phyloP scores from a whole-genome alignment of 2,113 vertebrate genomes.

The Arenaria interpres region DNA sequence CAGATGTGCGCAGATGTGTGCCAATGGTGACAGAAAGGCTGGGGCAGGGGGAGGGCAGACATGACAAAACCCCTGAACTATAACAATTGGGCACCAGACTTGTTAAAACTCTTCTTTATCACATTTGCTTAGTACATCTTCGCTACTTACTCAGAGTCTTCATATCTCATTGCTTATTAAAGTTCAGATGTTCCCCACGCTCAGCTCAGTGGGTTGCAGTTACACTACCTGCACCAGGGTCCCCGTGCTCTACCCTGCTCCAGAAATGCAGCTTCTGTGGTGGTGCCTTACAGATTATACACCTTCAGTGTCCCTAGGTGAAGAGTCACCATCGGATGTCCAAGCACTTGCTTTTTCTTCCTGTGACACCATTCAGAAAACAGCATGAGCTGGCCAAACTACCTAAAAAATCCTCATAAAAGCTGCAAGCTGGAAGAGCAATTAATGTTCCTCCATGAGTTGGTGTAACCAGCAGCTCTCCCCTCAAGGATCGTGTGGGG shows the following conservation, averaged over 20 bases:
- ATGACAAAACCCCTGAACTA: background rate
- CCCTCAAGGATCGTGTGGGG: background rate
- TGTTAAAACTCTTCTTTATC: background rate
- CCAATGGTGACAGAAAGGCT: background rate
- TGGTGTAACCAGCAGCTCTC: background rate
- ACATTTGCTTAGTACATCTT: background rate
- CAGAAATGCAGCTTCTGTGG: background rate
- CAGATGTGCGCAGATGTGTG: background rate
- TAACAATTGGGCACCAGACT: background rate
- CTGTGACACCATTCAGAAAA: background rate
- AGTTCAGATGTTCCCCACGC: background rate
- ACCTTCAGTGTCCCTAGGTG: background rate
- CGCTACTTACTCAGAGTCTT: background rate
- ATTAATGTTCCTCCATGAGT: background rate
- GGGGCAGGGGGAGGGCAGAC: background rate
- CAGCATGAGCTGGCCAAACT: background rate
- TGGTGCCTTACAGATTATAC: too few relatives aligned
- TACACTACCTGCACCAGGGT: background rate
- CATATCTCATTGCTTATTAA: rapidly evolving
- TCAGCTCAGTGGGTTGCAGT: background rate
- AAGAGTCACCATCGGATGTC: rapidly evolving
- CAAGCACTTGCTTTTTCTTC: background rate
- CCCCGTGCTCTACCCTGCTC: background rate
- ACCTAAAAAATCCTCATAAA: background rate
- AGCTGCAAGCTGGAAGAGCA: background rate